Base-by-base conservation (phyloP, 2,888 invertebrate genomes). In the Muschampia plurimacula region DNA sequence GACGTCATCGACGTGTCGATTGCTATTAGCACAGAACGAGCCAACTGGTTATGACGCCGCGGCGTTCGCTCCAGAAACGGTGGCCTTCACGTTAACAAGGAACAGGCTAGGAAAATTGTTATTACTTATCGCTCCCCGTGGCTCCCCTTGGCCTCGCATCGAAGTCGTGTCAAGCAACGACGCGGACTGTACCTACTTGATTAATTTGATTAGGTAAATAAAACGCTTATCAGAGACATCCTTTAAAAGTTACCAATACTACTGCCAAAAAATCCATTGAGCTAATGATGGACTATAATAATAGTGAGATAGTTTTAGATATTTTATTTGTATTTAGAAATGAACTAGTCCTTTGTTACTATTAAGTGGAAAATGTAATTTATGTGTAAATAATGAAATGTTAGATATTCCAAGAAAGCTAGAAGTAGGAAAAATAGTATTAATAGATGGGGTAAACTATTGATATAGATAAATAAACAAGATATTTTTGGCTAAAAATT, bases 1-100 rank as follows among this genome's bases (percentile, higher is more conserved):
- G 97, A 97, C 83, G 92, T 97, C 44, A 93, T 97, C 62, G 96
- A 97, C 81, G 87, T 96, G 59, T 96, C 96, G 1, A 96, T 96
- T 80, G 91, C 94, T 73, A 86, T 95, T 5, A 95, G 91, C 81
- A 79, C 85, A 6, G 92, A 92, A 74, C 89, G 94, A 57, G 89
- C 87, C 4, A 82, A 83, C 15, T 83, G 87, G 59, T 94, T 92
- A 93, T 94, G 93, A 94, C 92, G 84, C 85, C 85, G 80, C 74
- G 81, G 80, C 55, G 75, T 76, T 74, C 86, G 82, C 77, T 82
- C 81, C 64, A 86, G 91, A 75, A 86, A 84, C 76, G 91, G 91
- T 65, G 91, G 92, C 59, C 82, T 92, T 36, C 76, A 83, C 67
- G 83, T 92, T 63, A 80, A 83, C 73, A 77, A 81, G 75, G 75